A percentile compares a stretch with the other conserved stretches of the same genome.
Conservation (phyloP, 2,113 vertebrate species). For the Fregetta grallaria region DNA sequence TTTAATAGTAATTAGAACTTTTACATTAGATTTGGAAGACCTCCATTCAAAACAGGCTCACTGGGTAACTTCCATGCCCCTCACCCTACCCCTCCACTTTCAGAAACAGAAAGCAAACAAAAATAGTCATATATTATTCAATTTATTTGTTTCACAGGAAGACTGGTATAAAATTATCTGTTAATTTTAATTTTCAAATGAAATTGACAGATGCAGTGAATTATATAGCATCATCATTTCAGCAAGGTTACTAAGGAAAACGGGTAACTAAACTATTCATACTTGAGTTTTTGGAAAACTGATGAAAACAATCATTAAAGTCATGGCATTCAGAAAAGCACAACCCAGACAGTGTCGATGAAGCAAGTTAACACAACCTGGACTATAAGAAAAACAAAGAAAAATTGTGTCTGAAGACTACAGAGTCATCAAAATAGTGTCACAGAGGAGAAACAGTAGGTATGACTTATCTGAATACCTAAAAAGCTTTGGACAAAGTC, state of each 20-base stretch:
- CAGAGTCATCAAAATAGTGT: background rate
- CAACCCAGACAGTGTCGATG: background rate
- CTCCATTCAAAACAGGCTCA: background rate
- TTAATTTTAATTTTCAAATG: background rate
- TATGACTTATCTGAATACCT: background rate
- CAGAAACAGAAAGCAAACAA: background rate
- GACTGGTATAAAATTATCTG: background rate
- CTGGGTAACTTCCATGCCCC: background rate
- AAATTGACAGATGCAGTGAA: background rate
- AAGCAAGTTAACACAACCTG: background rate
- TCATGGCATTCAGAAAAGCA: background rate
- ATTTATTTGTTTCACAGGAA: background rate
- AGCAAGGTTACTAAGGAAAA: background rate
- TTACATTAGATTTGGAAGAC: background rate
- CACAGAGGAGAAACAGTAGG: background rate
- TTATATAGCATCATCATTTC: background rate
- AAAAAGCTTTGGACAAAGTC: background rate
- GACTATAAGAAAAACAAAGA: background rate
- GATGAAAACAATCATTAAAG: background rate
- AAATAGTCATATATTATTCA: background rate
- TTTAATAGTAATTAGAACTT: background rate
- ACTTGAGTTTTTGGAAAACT: background rate
- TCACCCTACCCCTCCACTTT: background rate
- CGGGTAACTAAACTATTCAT: background rate
- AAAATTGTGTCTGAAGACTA: background rate